Evolutionary conservation across 2,888 invertebrate species (phyloP).

Genomic region (Philonicus albiceps): DNA sequence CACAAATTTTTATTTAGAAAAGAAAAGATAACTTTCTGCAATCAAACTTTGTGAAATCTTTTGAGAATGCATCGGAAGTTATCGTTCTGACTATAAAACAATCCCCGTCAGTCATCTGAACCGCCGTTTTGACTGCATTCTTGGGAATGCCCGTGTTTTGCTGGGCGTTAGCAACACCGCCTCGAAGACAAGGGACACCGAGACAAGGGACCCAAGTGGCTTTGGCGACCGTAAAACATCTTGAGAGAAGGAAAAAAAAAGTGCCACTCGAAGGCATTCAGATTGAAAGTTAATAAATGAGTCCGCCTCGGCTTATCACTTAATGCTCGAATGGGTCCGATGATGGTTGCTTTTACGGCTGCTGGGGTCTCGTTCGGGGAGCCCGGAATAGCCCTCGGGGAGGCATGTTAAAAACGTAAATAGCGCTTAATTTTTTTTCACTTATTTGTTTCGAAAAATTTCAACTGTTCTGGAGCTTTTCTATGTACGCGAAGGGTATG

Average conservation of each 20-base stretch:
- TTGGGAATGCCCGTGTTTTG: not conserved
- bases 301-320: slow-evolving; percentile 22
- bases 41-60: not conserved
- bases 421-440: slow-evolving; percentile 16
- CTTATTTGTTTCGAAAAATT: slow-evolving; percentile 20
- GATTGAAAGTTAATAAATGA: slow-evolving; percentile 29
- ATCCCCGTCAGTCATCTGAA: too few species aligned
- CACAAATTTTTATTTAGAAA: too few species aligned
- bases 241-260: not conserved
- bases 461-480: not conserved
- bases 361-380: not conserved
- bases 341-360: not conserved
- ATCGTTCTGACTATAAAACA: not conserved
- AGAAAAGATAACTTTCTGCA: too few species aligned
- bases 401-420: slow-evolving; percentile 20
- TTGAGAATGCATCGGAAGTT: not conserved
- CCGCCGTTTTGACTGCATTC: not conserved
- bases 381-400: not conserved
- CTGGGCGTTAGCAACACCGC: not conserved
- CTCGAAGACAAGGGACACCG: not conserved
- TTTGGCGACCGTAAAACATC: slow-evolving; percentile 10
- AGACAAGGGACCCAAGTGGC: not conserved
- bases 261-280: not conserved
- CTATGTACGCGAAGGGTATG: not conserved
- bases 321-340: slow-evolving; percentile 22